Evolutionary conservation across 2,797 vertebrate species (phyloP).

Genomic region (Harpagifer antarcticus): DNA sequence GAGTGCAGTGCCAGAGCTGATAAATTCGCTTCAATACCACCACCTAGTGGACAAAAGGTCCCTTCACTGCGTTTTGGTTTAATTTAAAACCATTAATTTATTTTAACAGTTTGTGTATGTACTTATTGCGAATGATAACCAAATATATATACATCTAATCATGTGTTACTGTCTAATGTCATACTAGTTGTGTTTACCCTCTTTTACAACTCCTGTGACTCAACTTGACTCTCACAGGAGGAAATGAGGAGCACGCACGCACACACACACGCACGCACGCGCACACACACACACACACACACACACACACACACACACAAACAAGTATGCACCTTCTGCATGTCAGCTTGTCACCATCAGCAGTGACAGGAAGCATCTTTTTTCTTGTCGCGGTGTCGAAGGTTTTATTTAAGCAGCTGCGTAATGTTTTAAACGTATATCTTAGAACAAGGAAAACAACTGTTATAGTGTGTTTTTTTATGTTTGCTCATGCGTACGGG

Average conservation of each 20-base stretch:
- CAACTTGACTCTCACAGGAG: slow-evolving; percentile 24
- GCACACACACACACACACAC: slow-evolving; percentile 2
- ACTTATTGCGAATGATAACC: background rate
- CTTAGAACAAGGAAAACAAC: background rate
- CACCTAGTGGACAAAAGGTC: slow-evolving; percentile 36
- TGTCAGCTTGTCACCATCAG: slow-evolving; percentile 49
- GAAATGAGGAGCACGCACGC: slow-evolving; percentile 29
- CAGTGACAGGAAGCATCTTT: slow-evolving; percentile 67
- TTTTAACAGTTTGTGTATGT: background rate
- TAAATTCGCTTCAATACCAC: slow-evolving; percentile 26
- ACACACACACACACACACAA: background rate
- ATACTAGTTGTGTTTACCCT: background rate
- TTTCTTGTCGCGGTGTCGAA: slow-evolving; percentile 9
- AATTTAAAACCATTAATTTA: background rate
- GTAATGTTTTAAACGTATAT: background rate
- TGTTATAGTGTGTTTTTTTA: background rate
- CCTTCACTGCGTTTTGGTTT: background rate
- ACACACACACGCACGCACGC: background rate
- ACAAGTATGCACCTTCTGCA: slow-evolving; percentile 15
- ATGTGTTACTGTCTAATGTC: too few species aligned
- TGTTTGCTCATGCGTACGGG: background rate
- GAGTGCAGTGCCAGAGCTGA: too few species aligned
- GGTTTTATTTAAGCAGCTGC: slow-evolving; percentile 47
- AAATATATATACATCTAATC: too few species aligned
- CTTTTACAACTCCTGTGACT: background rate